Conservation (phyloP, 2,797 vertebrate species). For the Microhierax caerulescens region DNA sequence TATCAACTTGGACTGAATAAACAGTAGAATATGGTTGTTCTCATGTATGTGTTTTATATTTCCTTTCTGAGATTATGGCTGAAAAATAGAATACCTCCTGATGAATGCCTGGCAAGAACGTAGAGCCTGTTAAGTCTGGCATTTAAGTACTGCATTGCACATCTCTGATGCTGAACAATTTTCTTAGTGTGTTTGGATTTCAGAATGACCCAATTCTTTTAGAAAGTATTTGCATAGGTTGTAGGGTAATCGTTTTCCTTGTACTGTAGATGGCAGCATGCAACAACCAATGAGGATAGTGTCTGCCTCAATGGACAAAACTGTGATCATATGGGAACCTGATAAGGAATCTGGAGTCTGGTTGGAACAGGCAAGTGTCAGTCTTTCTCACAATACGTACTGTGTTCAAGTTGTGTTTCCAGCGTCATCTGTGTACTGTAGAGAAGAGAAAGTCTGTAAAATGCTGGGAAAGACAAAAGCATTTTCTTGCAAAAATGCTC, state of each 20-base stretch:
- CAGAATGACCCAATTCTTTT: neutral
- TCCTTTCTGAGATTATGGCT: neutral
- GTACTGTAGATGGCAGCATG: constrained; percentile 80
- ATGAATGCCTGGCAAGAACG: neutral
- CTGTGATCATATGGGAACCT: constrained; percentile 95
- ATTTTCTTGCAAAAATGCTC: neutral
- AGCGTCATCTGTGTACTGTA: neutral
- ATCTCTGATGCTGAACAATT: neutral
- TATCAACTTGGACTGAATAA: neutral
- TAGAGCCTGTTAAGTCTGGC: neutral
- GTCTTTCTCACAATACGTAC: neutral
- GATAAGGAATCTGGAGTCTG: constrained; percentile 94
- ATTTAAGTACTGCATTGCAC: neutral
- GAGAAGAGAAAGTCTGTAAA: neutral
- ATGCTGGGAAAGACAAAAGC: neutral
- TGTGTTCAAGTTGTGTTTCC: neutral
- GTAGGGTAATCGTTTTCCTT: neutral
- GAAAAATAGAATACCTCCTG: neutral
- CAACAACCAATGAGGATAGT: constrained; percentile 88
- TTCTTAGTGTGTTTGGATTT: neutral
- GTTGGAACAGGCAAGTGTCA: constrained; percentile 88
- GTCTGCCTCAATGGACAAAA: constrained; percentile 97
- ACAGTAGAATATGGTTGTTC: neutral
- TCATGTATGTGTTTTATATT: neutral
- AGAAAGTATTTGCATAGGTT: neutral